Evolutionary conservation across 2,797 vertebrate genomes (phyloP).

Genomic region (Eremophila alpestris): DNA sequence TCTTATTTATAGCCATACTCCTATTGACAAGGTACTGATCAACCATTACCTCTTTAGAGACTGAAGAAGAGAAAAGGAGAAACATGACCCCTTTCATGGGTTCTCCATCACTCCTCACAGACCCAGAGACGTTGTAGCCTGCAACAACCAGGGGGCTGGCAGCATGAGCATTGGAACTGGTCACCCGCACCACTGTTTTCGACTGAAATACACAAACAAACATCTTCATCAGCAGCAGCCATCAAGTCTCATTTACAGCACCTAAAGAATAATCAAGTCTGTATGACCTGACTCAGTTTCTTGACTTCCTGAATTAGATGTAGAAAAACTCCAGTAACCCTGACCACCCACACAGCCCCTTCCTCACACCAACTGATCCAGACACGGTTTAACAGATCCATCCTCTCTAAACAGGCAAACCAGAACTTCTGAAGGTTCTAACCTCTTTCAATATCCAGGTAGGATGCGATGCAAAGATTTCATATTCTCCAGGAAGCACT

Average conservation of each 20-base stretch:
- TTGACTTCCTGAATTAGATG: background rate
- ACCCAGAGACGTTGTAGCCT: constrained; percentile 94
- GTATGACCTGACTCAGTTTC: background rate
- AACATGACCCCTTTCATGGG: constrained; percentile 99
- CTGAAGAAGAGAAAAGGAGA: constrained; percentile 89
- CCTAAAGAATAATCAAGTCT: background rate
- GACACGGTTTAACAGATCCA: background rate
- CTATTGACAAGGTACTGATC: background rate
- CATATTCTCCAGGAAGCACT: constrained; percentile 94
- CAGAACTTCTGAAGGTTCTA: constrained; percentile 38
- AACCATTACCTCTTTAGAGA: constrained; percentile 85
- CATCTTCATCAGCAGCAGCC: background rate
- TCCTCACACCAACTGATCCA: background rate
- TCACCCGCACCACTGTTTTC: constrained; percentile 85
- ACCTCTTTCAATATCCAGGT: constrained; percentile 95
- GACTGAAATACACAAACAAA: constrained; percentile 75
- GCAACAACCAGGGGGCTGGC: constrained; percentile 86
- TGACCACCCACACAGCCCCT: background rate
- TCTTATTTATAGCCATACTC: background rate
- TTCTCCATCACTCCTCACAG: constrained; percentile 94
- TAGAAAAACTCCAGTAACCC: background rate
- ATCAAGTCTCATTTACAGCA: background rate
- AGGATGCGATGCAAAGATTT: constrained; percentile 89
- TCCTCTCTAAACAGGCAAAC: background rate
- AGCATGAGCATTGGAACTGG: constrained; percentile 87